Evolutionary conservation across 2,797 vertebrate genomes (phyloP).

Genomic region (Oreonectes daqikongensis): DNA sequence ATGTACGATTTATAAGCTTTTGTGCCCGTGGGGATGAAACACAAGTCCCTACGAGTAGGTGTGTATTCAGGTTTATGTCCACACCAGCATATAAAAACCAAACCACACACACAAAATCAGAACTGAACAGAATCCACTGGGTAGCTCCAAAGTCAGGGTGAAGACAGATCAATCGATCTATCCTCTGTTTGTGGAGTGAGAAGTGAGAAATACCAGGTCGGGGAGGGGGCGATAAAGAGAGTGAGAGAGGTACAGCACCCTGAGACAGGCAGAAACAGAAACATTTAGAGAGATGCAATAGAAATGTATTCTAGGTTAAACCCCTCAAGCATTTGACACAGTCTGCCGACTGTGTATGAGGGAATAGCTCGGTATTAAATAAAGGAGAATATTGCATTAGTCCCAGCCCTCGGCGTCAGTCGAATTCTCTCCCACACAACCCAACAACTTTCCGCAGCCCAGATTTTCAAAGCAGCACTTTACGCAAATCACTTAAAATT

Average conservation of each 20-base stretch:
- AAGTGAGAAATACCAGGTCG: conserved; percentile 75
- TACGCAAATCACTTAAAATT: conserved; percentile 47
- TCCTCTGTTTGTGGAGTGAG: conserved; percentile 70
- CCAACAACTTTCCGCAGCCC: conserved; percentile 16
- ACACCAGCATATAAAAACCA: too few species aligned
- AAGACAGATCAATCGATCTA: conserved; percentile 76
- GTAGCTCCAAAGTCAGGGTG: conserved; percentile 73
- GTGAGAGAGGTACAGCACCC: conserved; percentile 51
- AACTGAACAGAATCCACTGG: conserved; percentile 63
- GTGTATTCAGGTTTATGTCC: too few species aligned
- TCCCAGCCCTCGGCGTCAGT: conserved; percentile 41
- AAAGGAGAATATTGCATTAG: conserved; percentile 55
- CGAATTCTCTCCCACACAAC: conserved; percentile 47
- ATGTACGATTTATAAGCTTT: too few species aligned
- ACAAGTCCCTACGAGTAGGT: too few species aligned
- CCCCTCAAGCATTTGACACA: conserved; percentile 31
- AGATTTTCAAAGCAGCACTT: conserved; percentile 16
- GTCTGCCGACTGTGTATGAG: conserved; percentile 35
- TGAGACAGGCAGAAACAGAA: conserved; percentile 45
- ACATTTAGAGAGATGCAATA: conserved; percentile 19
- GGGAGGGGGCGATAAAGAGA: conserved; percentile 59
- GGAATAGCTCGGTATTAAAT: conserved; percentile 30
- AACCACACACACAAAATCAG: too few species aligned
- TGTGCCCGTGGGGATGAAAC: too few species aligned
- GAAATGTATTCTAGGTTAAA: conserved; percentile 44